A percentile compares a stretch with the other conserved stretches of the same genome.
phyloP scores from a whole-genome alignment of 2,888 invertebrate species.

The Galerucella calmariensis region DNA sequence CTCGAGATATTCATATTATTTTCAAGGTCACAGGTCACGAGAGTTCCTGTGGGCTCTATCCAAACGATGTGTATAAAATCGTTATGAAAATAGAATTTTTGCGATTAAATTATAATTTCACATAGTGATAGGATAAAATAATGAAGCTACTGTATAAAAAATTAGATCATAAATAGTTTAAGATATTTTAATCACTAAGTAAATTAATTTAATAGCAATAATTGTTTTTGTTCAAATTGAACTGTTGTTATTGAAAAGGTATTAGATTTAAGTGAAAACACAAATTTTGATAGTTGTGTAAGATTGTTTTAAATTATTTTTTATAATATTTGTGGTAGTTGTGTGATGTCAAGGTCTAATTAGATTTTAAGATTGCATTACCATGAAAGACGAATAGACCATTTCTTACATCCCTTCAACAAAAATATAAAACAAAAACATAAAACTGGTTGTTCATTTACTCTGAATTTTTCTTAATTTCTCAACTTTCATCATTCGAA shows the following conservation, averaged over 20 bases:
- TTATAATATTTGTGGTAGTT: slow-evolving; percentile 19
- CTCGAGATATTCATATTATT: too few relatives aligned
- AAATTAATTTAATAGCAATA: slow-evolving; percentile 42
- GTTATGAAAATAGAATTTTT: not conserved
- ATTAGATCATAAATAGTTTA: slow-evolving; percentile 6
- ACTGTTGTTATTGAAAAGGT: slow-evolving; percentile 41
- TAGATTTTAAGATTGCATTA: slow-evolving; percentile 50
- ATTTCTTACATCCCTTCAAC: not conserved
- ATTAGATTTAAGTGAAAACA: slow-evolving; percentile 37
- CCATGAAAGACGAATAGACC: slow-evolving; percentile 26
- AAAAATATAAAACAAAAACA: too few relatives aligned
- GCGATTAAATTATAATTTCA: not conserved
- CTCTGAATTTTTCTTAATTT: too few relatives aligned
- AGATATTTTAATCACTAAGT: slow-evolving; percentile 16
- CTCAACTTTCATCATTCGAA: too few relatives aligned
- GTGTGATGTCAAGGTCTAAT: slow-evolving; percentile 43
- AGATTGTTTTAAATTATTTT: slow-evolving; percentile 58
- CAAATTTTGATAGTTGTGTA: slow-evolving; percentile 54
- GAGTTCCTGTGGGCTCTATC: too few relatives aligned
- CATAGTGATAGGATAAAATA: slow-evolving; percentile 12
- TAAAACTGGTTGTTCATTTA: too few relatives aligned
- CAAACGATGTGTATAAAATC: not conserved
- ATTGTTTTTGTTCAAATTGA: slow-evolving; percentile 43
- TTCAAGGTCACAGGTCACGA: too few relatives aligned
- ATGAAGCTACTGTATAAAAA: not conserved